Percentiles rank a stretch among this genome's conserved stretches.
Evolutionary conservation across 2,113 vertebrate genomes (phyloP).

Genomic region (Dasyornis broadbenti): DNA sequence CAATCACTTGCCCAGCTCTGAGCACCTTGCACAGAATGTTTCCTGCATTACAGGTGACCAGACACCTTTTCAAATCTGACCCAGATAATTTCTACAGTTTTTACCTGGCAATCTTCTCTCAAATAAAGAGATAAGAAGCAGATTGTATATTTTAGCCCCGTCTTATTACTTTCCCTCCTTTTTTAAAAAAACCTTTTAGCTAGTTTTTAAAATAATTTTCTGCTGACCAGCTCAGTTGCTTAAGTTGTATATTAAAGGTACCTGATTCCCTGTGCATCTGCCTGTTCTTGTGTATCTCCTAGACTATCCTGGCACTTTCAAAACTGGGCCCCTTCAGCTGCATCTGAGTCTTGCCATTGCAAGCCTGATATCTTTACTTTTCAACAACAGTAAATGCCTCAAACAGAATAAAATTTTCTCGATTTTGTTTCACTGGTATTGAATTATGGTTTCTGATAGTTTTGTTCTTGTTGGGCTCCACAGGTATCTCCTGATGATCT

Average conservation of each 20-base stretch:
- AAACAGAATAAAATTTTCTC: background rate
- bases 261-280: background rate
- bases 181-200: background rate
- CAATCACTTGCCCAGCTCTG: background rate
- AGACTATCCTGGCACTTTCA: background rate
- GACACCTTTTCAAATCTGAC: background rate
- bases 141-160: background rate
- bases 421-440: background rate
- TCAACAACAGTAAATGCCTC: background rate
- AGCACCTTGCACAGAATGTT: background rate
- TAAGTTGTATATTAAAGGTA: background rate
- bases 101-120: background rate
- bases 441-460: background rate
- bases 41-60: rapidly evolving
- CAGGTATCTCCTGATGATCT: background rate
- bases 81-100: background rate
- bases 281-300: background rate
- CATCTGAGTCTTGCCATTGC: background rate
- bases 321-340: background rate
- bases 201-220: background rate
- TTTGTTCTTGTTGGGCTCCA: background rate
- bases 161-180: rapidly evolving
- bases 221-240: background rate
- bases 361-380: background rate
- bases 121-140: background rate